Evolutionary conservation across 2,113 vertebrate genomes (phyloP).

Genomic region (Oncorhynchus mykiss): DNA sequence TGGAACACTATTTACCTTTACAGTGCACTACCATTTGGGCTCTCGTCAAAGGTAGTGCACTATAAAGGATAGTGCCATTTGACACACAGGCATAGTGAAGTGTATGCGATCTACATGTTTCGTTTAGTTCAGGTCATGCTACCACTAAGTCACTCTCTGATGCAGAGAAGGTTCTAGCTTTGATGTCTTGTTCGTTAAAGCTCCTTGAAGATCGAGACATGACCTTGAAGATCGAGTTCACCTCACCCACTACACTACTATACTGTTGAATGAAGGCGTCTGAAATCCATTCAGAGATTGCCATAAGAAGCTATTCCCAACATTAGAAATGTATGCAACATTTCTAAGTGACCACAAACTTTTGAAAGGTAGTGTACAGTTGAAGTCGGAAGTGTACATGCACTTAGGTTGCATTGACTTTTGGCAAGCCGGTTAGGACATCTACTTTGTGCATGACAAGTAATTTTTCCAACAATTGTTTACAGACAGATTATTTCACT

Average conservation of each 20-base stretch:
- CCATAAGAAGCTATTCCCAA: background rate
- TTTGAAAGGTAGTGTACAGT: too few relatives aligned
- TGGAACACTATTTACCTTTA: too few relatives aligned
- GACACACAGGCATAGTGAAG: too few relatives aligned
- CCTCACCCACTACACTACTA: background rate
- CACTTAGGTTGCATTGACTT: too few relatives aligned
- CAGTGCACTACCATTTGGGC: too few relatives aligned
- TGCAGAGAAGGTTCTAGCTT: conserved; percentile 19
- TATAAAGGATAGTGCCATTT: conserved; percentile 23
- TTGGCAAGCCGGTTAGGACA: too few relatives aligned
- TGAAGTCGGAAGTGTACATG: too few relatives aligned
- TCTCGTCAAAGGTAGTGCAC: too few relatives aligned
- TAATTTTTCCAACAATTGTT: too few relatives aligned
- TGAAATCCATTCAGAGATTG: background rate
- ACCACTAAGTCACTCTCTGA: conserved; percentile 28
- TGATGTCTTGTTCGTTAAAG: conserved; percentile 38
- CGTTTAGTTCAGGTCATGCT: conserved; percentile 22
- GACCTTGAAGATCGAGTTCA: background rate
- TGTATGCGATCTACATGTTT: conserved; percentile 3
- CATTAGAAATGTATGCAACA: background rate
- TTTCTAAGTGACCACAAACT: too few relatives aligned
- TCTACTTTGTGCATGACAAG: too few relatives aligned
- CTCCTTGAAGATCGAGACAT: conserved; percentile 11
- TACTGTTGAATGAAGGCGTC: background rate
- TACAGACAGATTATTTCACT: too few relatives aligned